Conservation (phyloP, 2,888 invertebrate genomes). For the Agrypnus murinus region DNA sequence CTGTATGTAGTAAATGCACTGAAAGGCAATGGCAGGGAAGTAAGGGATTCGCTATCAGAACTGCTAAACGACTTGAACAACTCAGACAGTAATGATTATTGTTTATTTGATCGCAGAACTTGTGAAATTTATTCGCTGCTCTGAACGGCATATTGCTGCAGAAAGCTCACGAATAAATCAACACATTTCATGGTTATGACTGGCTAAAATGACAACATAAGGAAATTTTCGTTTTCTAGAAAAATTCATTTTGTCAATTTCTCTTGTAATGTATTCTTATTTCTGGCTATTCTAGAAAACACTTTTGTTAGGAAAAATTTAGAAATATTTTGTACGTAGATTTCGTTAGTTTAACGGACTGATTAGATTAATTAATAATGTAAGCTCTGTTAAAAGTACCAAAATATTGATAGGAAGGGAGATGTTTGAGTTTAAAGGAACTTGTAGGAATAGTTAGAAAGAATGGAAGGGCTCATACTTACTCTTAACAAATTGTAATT, state of each 20-base stretch:
- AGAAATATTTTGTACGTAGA: too few relatives aligned
- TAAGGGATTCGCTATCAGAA: conserved; percentile 61
- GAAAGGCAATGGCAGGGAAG: conserved; percentile 54
- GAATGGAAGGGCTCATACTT: too few relatives aligned
- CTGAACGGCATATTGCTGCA: conserved; percentile 59
- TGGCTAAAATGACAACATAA: conserved; percentile 54
- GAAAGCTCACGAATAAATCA: conserved; percentile 58
- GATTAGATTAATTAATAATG: too few relatives aligned
- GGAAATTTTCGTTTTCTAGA: conserved; percentile 53
- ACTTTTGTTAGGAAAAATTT: too few relatives aligned
- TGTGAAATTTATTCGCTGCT: conserved; percentile 63
- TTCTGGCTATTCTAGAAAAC: background rate
- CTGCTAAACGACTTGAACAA: conserved; percentile 67
- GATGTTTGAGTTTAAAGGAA: too few relatives aligned
- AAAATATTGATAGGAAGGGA: too few relatives aligned
- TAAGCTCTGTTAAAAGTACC: too few relatives aligned
- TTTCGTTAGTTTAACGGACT: too few relatives aligned
- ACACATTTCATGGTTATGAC: conserved; percentile 59
- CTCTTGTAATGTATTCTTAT: conserved; percentile 22
- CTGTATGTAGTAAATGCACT: conserved; percentile 48
- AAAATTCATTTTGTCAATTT: conserved; percentile 47
- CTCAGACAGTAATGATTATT: conserved; percentile 70
- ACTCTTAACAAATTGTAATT: too few relatives aligned
- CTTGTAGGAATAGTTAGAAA: too few relatives aligned
- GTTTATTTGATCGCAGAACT: conserved; percentile 69